Evolutionary conservation across 2,797 vertebrate species (phyloP).

Genomic region (Rhynchotus rufescens): DNA sequence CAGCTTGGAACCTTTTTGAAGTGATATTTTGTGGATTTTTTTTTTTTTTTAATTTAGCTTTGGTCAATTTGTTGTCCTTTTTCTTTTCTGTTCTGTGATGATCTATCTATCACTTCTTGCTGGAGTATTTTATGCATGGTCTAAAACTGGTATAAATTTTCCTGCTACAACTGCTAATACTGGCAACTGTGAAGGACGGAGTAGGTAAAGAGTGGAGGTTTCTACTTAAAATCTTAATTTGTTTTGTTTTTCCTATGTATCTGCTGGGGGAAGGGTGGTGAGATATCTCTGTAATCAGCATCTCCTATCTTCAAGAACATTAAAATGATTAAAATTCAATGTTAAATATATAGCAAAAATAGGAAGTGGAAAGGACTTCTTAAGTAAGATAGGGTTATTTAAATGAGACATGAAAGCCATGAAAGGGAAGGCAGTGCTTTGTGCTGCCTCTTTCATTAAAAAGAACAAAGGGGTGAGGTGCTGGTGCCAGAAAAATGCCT

Average conservation of each 20-base stretch:
- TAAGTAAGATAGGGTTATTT: not conserved
- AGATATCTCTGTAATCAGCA: not conserved
- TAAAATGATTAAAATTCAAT: not conserved
- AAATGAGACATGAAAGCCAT: not conserved
- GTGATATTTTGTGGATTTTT: not conserved
- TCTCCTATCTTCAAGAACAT: not conserved
- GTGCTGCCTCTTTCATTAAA: not conserved
- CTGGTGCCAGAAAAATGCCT: not conserved
- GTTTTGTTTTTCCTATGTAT: not conserved
- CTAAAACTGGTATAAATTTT: not conserved
- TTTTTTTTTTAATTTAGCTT: not conserved
- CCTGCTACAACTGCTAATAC: not conserved
- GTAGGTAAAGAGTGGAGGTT: not conserved
- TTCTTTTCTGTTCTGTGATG: not conserved
- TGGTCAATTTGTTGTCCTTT: not conserved
- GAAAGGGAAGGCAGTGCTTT: not conserved
- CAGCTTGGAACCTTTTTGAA: not conserved
- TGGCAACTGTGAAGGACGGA: not conserved
- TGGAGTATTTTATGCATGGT: not conserved
- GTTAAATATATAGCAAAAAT: not conserved
- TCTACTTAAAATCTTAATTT: not conserved
- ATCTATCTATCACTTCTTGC: not conserved
- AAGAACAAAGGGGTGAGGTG: not conserved
- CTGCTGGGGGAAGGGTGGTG: too few species aligned
- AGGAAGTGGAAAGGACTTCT: not conserved